A percentile compares a stretch with the other conserved stretches of the same genome.
Conservation (phyloP, 2,888 invertebrate genomes). For the Agonopterix heracliana region DNA sequence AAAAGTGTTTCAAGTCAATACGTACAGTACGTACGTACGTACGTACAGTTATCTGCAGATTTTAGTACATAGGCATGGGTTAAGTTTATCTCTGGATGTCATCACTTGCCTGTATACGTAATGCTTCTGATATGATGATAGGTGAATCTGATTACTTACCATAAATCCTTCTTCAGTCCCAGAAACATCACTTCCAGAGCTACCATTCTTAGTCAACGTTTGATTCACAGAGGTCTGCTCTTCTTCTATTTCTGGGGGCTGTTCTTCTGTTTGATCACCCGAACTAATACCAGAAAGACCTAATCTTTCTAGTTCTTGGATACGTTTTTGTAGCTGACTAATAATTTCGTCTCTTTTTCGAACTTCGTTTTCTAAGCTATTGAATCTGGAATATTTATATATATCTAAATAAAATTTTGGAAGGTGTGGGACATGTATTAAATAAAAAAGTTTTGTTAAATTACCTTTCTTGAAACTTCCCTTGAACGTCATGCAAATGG, state of each 20-base stretch:
- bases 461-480: conserved; percentile 80
- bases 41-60: too few species aligned
- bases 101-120: too few species aligned
- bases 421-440: too few species aligned
- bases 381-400: conserved; percentile 68
- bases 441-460: not conserved
- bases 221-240: conserved; percentile 17
- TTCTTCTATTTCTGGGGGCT: conserved; percentile 15
- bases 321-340: conserved; percentile 83
- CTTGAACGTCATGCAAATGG: conserved; percentile 82
- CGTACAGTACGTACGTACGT: too few species aligned
- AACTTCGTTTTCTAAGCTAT: conserved; percentile 87
- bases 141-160: conserved; percentile 30
- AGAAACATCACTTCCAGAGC: conserved; percentile 66
- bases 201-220: conserved; percentile 42
- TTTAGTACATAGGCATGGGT: too few species aligned
- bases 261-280: conserved; percentile 19
- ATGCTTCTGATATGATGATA: too few species aligned
- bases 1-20: too few species aligned
- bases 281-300: conserved; percentile 35
- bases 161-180: conserved; percentile 67
- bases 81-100: too few species aligned
- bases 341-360: conserved; percentile 88
- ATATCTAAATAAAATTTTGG: not conserved
- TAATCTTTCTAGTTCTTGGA: conserved; percentile 79